Evolutionary conservation across 2,113 vertebrate species (phyloP), one percentile per base, ranked within the genome.

Genomic region (Ailuropoda melanoleuca): DNA sequence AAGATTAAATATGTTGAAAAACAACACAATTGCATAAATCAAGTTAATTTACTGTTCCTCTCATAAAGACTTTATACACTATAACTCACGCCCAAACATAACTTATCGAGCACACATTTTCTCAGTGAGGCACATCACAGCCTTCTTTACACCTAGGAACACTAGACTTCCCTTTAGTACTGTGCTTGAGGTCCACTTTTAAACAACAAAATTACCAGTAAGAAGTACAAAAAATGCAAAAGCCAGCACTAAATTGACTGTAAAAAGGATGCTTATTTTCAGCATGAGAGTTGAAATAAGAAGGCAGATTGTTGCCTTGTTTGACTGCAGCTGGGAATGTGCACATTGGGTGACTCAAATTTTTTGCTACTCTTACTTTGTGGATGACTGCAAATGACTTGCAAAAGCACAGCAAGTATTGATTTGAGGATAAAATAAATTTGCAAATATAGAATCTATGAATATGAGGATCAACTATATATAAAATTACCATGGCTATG

Each of bases 1-100:
- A 91, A 85, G 31, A 94, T 88, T 58, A n/a, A 80, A 12, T 34
- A 46, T 92, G 48, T 50, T 92, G 68, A 66, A 91, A 94, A 96
- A 91, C 26, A 91, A 21, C 37, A 29, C 64, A 90, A 37, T 72
- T 90, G 2, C 37, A 18, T 83, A 83, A 64, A 56, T 93, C 14
- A 95, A 83, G 39, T 56, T 55, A 55, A 48, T 87, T 82, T 29
- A 18, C 50, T 66, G 0, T 93, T 90, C 43, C 10, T 84, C 11
- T 77, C 55, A 11, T 58, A 70, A 75, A 56, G 17, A 60, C n/a
- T 89, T 78, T 70, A 46, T 37, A n/a, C 24, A 50, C 34, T 74
- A 4, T 56, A 90, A 37, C 26, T 96, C 56, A 31, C 64, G 39
- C 48, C 66, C 72, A 23, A 89, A 55, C 3, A 55, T 21, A 77